Base-by-base conservation (phyloP, 2,797 vertebrate genomes). In the Varecia variegata region DNA sequence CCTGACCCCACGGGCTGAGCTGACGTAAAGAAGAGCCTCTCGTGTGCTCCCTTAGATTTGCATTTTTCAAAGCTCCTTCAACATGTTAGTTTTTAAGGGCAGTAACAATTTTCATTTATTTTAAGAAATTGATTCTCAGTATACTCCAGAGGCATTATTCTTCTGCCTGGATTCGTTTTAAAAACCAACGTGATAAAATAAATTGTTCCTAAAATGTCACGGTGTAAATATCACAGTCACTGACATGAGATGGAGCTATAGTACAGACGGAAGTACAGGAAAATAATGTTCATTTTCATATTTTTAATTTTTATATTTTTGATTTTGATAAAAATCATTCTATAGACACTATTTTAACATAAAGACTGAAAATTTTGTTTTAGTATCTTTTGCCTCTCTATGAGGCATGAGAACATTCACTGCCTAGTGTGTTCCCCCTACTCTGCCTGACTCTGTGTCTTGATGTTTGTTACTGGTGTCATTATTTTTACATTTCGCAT, bases 101-200 rank as follows among this genome's bases (percentile, higher is more conserved):
- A 71, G 27, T 86, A 35, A 82, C 12, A 30, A n/a, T 92, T 95
- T 97, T 83, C n/a, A 67, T 88, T 91, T 88, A 70, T 88, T 94
- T 90, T 38, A 77, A 73, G 70, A 94, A 92, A 12, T 74, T 95
- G 35, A 79, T 87, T 88, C 40, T 50, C 2, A n/a, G 12, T 67
- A 54, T 43, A 84, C 45, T 88, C 90, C 40, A 90, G 67, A 86
- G 32, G 13, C 21, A 10, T 65, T 80, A 67, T 10, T 82, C 38
- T 92, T 96, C 43, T 83, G 54, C 25, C 30, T 96, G 17, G 65
- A 71, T 85, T 93, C n/a, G 5, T 82, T 79, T 85, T 38, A 35
- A 21, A 91, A 71, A 73, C 52, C 25, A 67, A 35, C 40, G 45
- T 83, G 80, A 91, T 80, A 94, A 88, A 92, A 94, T 35, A 76